These are phyloP conservation scores for Phocoena phocoena DNA, from an alignment of 2,113 vertebrate species.

Conservation along the genomic window DNA sequence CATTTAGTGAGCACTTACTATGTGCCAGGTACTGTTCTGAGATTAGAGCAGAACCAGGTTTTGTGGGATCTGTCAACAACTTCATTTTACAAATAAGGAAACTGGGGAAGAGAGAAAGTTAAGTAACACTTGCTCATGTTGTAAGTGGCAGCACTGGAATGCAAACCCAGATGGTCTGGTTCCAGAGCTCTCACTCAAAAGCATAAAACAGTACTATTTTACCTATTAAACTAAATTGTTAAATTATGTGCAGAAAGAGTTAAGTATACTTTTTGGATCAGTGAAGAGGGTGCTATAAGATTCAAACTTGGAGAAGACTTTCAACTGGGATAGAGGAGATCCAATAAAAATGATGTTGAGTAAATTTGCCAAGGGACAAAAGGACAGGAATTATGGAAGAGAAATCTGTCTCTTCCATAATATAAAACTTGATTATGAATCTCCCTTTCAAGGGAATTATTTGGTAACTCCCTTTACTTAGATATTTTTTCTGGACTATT, in stretches of 20 bases:
- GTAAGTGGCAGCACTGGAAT: background rate
- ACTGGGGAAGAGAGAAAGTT: background rate
- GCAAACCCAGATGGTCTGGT: background rate
- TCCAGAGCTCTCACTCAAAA: background rate
- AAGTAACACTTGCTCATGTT: background rate
- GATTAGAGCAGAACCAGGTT: background rate
- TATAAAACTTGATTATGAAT: slow-evolving; percentile 5
- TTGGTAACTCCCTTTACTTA: background rate
- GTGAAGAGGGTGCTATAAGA: background rate
- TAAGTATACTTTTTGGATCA: background rate
- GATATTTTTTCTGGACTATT: background rate
- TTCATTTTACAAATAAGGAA: slow-evolving; percentile 22
- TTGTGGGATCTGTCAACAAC: background rate
- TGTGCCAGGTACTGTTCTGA: background rate
- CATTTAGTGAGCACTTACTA: background rate
- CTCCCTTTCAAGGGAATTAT: background rate
- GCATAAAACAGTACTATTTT: background rate
- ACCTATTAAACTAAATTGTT: background rate
- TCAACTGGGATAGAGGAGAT: background rate
- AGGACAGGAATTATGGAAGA: background rate
- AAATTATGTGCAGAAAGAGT: background rate
- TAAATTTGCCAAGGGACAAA: background rate
- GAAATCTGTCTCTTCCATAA: background rate
- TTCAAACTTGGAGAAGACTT: slow-evolving; percentile 15
- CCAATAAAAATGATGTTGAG: background rate